Conservation (phyloP, 92 coral and sea anemone species). For the Porites lobata region DNA sequence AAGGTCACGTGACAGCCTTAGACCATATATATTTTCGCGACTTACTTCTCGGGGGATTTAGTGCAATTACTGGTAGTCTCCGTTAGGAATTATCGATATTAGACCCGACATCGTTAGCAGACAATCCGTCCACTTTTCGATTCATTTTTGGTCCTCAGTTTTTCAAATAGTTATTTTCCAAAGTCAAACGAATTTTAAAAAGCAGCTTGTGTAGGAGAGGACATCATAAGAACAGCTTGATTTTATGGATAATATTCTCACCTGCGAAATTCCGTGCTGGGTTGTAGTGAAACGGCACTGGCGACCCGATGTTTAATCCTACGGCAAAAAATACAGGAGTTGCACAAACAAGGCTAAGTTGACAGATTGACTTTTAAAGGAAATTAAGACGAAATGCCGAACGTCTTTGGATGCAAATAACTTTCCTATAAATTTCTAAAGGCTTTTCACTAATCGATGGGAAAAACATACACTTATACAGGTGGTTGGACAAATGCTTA, state of each 20-base stretch:
- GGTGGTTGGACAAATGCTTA: not conserved
- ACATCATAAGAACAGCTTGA: not conserved
- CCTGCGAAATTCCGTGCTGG: not conserved
- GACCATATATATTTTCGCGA: too few relatives aligned
- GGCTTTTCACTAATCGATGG: conserved; percentile 13
- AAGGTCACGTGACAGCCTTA: too few relatives aligned
- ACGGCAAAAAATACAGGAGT: not conserved
- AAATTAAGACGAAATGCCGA: not conserved
- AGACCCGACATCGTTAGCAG: not conserved
- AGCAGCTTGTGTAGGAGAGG: not conserved
- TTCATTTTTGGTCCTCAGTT: not conserved
- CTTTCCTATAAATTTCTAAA: not conserved
- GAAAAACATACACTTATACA: conserved; percentile 19
- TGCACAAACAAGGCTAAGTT: not conserved
- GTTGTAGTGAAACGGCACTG: not conserved
- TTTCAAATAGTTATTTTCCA: not conserved
- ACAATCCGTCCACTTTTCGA: not conserved
- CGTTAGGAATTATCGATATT: too few relatives aligned
- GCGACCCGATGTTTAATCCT: not conserved
- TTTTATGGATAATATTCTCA: conserved; percentile 7
- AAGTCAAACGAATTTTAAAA: not conserved
- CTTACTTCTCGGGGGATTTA: too few relatives aligned
- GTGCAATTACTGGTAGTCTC: too few relatives aligned
- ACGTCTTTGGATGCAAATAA: not conserved
- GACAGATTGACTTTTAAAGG: not conserved